Evolutionary conservation across 2,888 invertebrate genomes (phyloP).

Genomic region (Scaptomyza tumidula): DNA sequence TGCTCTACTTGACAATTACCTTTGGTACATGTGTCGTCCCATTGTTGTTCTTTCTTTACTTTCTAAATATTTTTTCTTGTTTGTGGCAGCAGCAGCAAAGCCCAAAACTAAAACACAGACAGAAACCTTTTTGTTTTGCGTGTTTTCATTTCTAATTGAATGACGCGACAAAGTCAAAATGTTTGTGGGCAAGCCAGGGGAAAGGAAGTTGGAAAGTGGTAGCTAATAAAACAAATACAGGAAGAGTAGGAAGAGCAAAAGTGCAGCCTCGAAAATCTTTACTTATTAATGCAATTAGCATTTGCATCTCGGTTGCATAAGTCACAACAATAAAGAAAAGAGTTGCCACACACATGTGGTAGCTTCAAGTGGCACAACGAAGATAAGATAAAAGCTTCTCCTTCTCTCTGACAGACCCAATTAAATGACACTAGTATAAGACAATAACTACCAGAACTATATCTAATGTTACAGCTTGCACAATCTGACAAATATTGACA

Average conservation of each 20-base stretch:
- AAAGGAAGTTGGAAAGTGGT: neutral
- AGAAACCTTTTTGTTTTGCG: conserved; percentile 58
- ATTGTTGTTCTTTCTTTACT: conserved; percentile 73
- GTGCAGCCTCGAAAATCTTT: conserved; percentile 4
- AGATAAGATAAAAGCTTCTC: conserved; percentile 66
- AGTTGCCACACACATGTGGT: conserved; percentile 33
- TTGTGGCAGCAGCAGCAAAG: conserved; percentile 51
- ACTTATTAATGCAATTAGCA: conserved; percentile 79
- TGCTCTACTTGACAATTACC: conserved; percentile 79
- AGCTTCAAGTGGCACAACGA: conserved; percentile 62
- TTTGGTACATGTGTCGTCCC: conserved; percentile 72
- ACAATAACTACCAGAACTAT: conserved; percentile 3
- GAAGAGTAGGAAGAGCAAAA: neutral
- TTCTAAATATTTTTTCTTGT: conserved; percentile 72
- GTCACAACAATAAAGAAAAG: neutral
- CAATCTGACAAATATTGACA: conserved; percentile 60
- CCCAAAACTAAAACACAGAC: conserved; percentile 62
- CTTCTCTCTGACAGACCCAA: conserved; percentile 25
- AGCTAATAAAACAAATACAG: conserved; percentile 14
- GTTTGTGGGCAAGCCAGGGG: neutral
- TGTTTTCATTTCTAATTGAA: conserved; percentile 78
- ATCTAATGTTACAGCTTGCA: conserved; percentile 42
- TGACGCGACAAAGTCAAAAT: conserved; percentile 45
- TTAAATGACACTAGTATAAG: conserved; percentile 27
- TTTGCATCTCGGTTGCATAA: conserved; percentile 54